Base-by-base conservation (phyloP, 2,113 vertebrate genomes). In the Neodon shergylaensis region DNA sequence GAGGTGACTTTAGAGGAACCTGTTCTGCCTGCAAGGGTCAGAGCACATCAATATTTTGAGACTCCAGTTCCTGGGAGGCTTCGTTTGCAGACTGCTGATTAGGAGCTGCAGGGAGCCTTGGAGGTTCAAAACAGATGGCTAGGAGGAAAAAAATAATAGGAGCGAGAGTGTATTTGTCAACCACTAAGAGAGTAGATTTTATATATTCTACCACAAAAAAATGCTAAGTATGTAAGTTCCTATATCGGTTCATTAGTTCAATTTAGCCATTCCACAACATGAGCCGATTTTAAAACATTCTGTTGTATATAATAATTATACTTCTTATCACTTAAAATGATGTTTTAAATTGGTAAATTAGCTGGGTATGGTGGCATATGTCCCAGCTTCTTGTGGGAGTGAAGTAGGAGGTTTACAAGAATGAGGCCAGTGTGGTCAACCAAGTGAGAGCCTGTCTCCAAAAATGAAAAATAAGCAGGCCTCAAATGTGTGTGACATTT, bases 101-200 rank as follows among this genome's bases (percentile, higher is more conserved):
- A 66, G 87, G 90, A 90, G 39, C 66, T 90, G 79, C 78, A 90
- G 58, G 70, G 70, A 83, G 49, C 6, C 76, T 90, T 78, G 54
- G 77, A 13, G 21, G 58, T 95, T 79, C 86, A 91, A 73, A 97
- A 94, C 83, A 91, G 81, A 96, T 76, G 72, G 79, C 84, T 82
- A 92, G 36, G 66, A 96, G 24, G n/a, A 76, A 94, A 44, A 58
- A 96, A 92, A 82, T 49, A 92, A 89, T 26, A 73, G 44, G 31
- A 84, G 49, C 16, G 54, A 19, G 13, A 44, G 54, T 63, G 19
- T 31, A 82, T 28, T 77, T 84, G 58, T 61, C 72, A 76, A 68
- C 76, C 70, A 58, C 22, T 84, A 66, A 61, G 31, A 47, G 78
- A 70, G 21, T 88, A n/a, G 13, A 89, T 63, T 92, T 70, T n/a